Conservation (phyloP, 2,797 vertebrate genomes). For the Microcaecilia unicolor region DNA sequence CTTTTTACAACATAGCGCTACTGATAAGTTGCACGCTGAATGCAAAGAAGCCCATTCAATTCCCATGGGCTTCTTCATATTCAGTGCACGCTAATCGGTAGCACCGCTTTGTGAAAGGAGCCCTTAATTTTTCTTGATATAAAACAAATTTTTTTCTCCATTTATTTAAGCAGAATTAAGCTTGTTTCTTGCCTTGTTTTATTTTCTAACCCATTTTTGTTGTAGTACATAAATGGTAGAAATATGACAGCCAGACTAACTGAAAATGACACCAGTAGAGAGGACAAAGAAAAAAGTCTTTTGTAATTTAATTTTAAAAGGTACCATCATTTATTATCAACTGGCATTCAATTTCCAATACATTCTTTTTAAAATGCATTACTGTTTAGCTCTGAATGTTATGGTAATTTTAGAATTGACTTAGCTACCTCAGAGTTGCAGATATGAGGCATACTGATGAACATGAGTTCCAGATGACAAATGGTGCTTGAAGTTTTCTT, state of each 20-base stretch:
- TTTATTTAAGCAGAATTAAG: constrained; percentile 15
- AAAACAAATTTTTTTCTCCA: constrained; percentile 14
- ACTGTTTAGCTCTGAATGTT: constrained; percentile 56
- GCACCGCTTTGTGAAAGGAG: no score
- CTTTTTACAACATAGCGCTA: no score
- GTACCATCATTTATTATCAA: constrained; percentile 59
- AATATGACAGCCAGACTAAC: constrained; percentile 41
- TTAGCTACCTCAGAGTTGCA: constrained; percentile 52
- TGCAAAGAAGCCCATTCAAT: no score
- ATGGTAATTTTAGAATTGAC: constrained; percentile 61
- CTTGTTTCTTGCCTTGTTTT: constrained; percentile 22
- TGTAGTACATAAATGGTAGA: constrained; percentile 18
- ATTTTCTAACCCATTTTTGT: constrained; percentile 30
- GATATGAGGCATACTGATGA: constrained; percentile 44
- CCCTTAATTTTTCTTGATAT: not conserved
- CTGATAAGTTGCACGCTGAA: no score
- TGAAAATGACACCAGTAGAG: constrained; percentile 38
- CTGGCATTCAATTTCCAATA: constrained; percentile 62
- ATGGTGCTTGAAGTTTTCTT: constrained; percentile 50
- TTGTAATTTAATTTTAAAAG: constrained; percentile 56
- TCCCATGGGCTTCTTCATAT: no score
- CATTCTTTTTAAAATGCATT: constrained; percentile 69
- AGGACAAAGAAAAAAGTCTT: constrained; percentile 33
- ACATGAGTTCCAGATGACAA: constrained; percentile 57
- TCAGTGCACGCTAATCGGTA: no score